Evolutionary conservation across 2,888 invertebrate genomes (phyloP).

Genomic region (Drosophila diplacantha): DNA sequence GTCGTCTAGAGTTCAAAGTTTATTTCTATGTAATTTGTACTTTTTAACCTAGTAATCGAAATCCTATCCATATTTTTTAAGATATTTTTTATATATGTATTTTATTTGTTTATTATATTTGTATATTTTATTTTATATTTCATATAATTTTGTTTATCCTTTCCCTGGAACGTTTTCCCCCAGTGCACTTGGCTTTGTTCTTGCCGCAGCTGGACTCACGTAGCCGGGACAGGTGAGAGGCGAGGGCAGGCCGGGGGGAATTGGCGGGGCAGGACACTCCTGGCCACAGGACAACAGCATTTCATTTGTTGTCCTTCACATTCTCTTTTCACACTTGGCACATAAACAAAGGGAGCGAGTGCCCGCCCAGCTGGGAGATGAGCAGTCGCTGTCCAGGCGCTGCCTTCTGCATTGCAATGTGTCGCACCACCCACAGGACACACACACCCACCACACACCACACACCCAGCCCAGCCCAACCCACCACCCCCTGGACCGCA

Average conservation of each 20-base stretch:
- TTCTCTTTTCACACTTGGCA: slow-evolving; percentile 64
- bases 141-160: background rate
- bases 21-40: no score
- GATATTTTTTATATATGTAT: background rate
- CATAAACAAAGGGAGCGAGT: slow-evolving; percentile 49
- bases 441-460: background rate
- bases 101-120: background rate
- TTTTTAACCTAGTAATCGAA: background rate
- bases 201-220: slow-evolving; percentile 9
- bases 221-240: slow-evolving; percentile 12
- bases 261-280: slow-evolving; percentile 20
- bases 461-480: background rate
- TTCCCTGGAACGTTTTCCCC: background rate
- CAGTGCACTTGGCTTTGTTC: slow-evolving; percentile 6
- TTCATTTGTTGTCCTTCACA: slow-evolving; percentile 70
- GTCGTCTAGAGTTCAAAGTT: no score
- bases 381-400: slow-evolving; percentile 22
- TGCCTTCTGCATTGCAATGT: slow-evolving; percentile 60
- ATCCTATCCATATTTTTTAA: no score
- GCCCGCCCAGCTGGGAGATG: slow-evolving; percentile 22
- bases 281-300: slow-evolving; percentile 53
- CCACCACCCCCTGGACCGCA: slow-evolving; percentile 45
- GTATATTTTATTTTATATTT: background rate
- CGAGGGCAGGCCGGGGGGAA: background rate
- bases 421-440: slow-evolving; percentile 12